Evolutionary conservation across 2,888 invertebrate genomes (phyloP), one percentile per base, ranked within the genome.

Genomic region (Cristatella mucedo): DNA sequence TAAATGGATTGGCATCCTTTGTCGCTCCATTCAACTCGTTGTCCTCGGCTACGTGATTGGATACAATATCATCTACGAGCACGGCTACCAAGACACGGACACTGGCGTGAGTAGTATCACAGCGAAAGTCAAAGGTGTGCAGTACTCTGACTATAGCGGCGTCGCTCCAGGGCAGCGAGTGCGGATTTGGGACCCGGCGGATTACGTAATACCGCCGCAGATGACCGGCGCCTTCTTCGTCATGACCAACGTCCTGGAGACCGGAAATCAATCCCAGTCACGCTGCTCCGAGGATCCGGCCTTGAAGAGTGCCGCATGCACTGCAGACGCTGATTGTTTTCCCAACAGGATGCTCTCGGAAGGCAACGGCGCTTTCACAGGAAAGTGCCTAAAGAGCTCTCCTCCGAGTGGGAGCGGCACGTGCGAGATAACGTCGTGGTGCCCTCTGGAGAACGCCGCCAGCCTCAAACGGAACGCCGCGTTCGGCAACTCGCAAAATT

Each of bases 61-160:
- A 4, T 36, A 36, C 16, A 18, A 24, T 2, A 63, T 71, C 30
- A 55, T 70, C 29, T 67, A 56, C 43, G 61, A 68, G 40, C 70
- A 68, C 48, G 71, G 71, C 9, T 71, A 71, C 52, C 71, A 71
- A 51, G 61, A 65, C 7, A 56, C 59, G 46, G 64, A 65, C 34
- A 20, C 13, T 4, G 36, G 19, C 4, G 61, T 68, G 4, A 22
- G 22, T 13, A 29, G 36, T 6, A 36, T 26, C 4, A 36, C 39
- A 11, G 21, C 39, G 11, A 29, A 29, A 31, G 18, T 33, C n/a
- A 29, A 31, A 29, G 40, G 40, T 13, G 21, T 44, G 11, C 29
- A 38, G 4, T 44, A 30, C 21, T 38, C 37, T 7, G 43, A 43
- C 36, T 21, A 30, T 19, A 39, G 41, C 11, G 30, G 43, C 16